Conservation (phyloP, 2,113 vertebrate species). For the Anhinga rufa region DNA sequence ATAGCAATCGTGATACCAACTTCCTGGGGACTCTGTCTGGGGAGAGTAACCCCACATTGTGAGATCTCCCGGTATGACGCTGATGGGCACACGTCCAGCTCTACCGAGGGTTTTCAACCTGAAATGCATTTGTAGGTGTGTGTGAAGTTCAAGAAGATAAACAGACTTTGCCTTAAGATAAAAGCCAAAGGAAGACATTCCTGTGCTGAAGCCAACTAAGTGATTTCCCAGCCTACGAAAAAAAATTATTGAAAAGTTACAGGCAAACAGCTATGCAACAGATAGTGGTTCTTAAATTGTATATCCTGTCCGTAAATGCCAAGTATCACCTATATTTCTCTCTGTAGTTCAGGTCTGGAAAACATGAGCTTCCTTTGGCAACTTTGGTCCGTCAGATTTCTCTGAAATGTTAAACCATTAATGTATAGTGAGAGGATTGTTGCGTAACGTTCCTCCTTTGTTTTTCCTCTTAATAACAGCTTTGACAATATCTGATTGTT, state of each 20-base stretch:
- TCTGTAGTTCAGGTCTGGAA: neutral
- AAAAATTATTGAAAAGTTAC: neutral
- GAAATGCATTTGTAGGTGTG: neutral
- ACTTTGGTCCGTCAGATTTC: neutral
- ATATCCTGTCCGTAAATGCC: neutral
- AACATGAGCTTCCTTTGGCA: neutral
- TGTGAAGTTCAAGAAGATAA: neutral
- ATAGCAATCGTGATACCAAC: fast-evolving
- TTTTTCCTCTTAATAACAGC: neutral
- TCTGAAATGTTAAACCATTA: neutral
- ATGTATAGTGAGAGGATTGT: neutral
- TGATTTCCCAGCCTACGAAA: neutral
- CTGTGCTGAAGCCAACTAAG: neutral
- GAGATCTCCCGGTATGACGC: neutral
- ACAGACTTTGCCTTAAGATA: neutral
- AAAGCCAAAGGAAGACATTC: neutral
- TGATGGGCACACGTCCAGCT: neutral
- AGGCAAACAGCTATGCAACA: neutral
- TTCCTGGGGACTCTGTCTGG: neutral
- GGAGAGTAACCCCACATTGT: neutral
- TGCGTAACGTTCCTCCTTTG: fast-evolving
- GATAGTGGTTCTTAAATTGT: neutral
- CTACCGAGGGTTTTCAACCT: neutral
- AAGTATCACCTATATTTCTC: neutral
- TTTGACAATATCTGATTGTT: neutral